Conservation (phyloP, 2,797 vertebrate species). For the Delichon dasypus region DNA sequence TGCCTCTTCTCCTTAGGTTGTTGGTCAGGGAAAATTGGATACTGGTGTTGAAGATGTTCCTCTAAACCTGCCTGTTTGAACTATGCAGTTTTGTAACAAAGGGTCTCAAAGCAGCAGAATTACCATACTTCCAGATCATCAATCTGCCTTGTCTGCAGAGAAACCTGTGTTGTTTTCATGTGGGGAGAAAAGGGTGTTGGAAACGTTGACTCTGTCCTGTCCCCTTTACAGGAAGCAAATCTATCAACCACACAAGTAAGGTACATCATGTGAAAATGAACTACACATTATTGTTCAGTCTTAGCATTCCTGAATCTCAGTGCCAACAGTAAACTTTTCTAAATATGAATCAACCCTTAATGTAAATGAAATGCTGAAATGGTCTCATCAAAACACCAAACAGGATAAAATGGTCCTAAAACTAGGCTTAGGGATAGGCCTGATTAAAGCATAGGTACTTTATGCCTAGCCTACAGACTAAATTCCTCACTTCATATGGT, state of each 20-base stretch:
- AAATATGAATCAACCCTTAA: constrained; percentile 36
- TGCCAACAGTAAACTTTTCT: neutral
- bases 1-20: neutral
- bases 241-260: neutral
- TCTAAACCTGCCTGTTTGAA: neutral
- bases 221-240: neutral
- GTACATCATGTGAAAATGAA: neutral
- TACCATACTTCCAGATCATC: neutral
- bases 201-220: neutral
- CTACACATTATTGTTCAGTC: neutral
- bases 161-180: neutral
- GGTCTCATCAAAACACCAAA: neutral
- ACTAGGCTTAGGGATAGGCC: neutral
- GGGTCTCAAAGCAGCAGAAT: neutral
- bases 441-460: constrained; percentile 28
- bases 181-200: neutral
- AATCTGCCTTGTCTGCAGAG: neutral
- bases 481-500: neutral
- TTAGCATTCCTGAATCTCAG: neutral
- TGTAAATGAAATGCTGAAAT: neutral
- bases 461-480: neutral
- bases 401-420: neutral
- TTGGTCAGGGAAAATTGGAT: neutral
- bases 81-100: neutral
- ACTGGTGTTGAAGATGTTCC: neutral